phyloP scores from a whole-genome alignment of 2,113 vertebrate genomes.

The Diphyllodes magnificus region DNA sequence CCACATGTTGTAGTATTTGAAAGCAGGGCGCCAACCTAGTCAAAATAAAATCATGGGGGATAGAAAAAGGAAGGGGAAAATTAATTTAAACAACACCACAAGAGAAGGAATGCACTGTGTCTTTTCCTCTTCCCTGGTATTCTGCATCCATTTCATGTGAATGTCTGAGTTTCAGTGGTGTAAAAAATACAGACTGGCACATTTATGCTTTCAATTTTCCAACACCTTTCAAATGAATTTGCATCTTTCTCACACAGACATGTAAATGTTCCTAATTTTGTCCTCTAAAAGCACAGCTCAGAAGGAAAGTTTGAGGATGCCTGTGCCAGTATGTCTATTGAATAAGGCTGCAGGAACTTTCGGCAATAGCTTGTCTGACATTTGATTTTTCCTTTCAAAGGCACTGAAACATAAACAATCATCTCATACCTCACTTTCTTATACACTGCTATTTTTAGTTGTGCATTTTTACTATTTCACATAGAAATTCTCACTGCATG shows the following conservation, averaged over 20 bases:
- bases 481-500: neutral
- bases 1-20: constrained; percentile 99
- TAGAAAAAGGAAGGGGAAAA: neutral
- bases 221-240: neutral
- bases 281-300: neutral
- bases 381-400: neutral
- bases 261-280: neutral
- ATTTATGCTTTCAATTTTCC: neutral
- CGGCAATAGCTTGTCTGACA: neutral
- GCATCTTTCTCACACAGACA: neutral
- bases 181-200: neutral
- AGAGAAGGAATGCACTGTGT: neutral
- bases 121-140: neutral
- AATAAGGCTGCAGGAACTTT: neutral
- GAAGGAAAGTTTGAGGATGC: neutral
- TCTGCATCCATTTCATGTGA: neutral
- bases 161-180: neutral
- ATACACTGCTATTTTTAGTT: neutral
- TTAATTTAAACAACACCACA: neutral
- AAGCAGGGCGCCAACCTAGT: constrained; percentile 96
- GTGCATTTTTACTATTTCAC: neutral
- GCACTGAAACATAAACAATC: neutral
- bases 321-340: neutral
- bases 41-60: neutral
- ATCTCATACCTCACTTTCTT: neutral